Evolutionary conservation across 1,140 invertebrate species (phyloP).

Genomic region (Diorhabda sublineata): DNA sequence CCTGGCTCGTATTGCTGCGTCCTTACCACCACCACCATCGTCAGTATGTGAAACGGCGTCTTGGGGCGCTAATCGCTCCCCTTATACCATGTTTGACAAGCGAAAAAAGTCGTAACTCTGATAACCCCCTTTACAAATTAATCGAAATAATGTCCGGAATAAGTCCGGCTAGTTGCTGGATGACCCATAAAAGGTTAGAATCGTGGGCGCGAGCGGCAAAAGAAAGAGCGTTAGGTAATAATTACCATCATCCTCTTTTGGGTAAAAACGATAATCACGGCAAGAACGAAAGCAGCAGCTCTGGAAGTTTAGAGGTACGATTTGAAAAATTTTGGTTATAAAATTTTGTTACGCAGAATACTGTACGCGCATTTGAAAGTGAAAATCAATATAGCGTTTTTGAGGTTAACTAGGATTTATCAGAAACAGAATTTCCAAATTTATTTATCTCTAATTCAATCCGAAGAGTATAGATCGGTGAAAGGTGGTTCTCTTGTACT

Average conservation of each 20-base stretch:
- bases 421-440: too few species aligned
- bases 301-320: conserved; percentile 36
- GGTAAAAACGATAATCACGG: conserved; percentile 25
- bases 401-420: conserved; percentile 13
- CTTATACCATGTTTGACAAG: not conserved
- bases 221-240: conserved; percentile 55
- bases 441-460: too few species aligned
- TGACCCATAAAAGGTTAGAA: conserved; percentile 64
- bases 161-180: conserved; percentile 64
- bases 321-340: conserved; percentile 6
- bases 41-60: conserved; percentile 24
- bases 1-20: conserved; percentile 25
- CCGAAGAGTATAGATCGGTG: too few species aligned
- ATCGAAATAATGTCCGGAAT: conserved; percentile 55
- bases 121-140: not conserved
- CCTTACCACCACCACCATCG: conserved; percentile 16
- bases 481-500: too few species aligned
- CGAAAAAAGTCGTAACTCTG: conserved; percentile 5
- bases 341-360: not conserved
- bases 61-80: conserved; percentile 14
- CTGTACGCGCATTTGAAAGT: conserved; percentile 13
- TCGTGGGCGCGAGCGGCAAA: conserved; percentile 67
- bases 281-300: conserved; percentile 35
- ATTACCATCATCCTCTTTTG: conserved; percentile 26
- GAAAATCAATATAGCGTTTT: conserved; percentile 21